A percentile compares a stretch with the other conserved stretches of the same genome.
Conservation (phyloP, 2,797 vertebrate species). For the Neopelma chrysocephalum region DNA sequence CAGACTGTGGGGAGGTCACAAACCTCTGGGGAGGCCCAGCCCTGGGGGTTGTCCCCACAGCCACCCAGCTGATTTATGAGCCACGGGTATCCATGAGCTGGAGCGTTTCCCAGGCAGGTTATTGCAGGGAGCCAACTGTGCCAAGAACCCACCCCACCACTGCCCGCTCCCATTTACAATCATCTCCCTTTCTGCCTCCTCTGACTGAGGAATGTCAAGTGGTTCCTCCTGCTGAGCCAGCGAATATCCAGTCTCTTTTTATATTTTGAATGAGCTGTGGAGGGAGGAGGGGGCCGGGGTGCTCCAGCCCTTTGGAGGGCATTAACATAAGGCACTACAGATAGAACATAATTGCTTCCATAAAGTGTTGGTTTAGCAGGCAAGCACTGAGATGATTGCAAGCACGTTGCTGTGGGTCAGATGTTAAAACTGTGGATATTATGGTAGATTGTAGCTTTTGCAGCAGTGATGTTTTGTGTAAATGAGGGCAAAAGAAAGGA, state of each 20-base stretch:
- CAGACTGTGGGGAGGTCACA: neutral
- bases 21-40: neutral
- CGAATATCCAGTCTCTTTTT: constrained; percentile 11
- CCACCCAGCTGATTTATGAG: neutral
- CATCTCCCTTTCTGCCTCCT: constrained; percentile 1
- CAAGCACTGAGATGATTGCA: neutral
- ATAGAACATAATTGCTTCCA: neutral
- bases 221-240: constrained; percentile 47
- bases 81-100: neutral
- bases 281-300: neutral
- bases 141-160: fast-evolving
- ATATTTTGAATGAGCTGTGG: neutral
- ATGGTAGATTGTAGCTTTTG: neutral
- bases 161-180: neutral
- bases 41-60: neutral
- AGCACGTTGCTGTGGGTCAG: neutral
- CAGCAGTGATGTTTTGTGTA: neutral
- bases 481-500: neutral
- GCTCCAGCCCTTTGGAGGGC: neutral
- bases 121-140: fast-evolving
- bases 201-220: constrained; percentile 29
- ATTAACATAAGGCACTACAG: neutral
- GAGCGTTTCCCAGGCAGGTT: neutral
- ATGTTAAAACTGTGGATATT: neutral
- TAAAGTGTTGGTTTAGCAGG: neutral